These are phyloP conservation scores for Ischnura elegans DNA, from an alignment of 2,888 invertebrate genomes.

Conservation along the genomic window DNA sequence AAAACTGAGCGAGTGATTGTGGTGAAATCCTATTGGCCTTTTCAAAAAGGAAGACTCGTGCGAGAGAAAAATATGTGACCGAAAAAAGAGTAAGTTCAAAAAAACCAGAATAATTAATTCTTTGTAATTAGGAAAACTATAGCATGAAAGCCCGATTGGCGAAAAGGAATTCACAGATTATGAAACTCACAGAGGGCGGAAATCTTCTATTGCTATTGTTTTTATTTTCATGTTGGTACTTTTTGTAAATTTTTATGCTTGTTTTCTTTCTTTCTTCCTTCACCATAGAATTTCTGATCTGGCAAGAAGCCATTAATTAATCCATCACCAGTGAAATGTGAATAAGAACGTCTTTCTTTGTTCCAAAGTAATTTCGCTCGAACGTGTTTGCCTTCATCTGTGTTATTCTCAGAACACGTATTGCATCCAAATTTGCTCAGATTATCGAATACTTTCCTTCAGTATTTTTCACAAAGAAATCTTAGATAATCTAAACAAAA, in stretches of 20 bases:
- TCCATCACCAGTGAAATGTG: background rate
- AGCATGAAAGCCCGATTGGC: background rate
- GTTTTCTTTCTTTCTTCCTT: background rate
- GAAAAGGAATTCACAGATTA: background rate
- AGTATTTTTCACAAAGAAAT: no score
- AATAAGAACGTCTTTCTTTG: background rate
- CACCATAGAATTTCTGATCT: background rate
- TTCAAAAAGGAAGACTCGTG: slow-evolving; percentile 15
- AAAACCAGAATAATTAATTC: background rate
- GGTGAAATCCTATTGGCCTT: slow-evolving; percentile 13
- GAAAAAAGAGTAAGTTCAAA: slow-evolving; percentile 6
- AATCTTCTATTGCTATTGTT: background rate
- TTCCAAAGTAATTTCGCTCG: background rate
- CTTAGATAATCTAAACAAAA: no score
- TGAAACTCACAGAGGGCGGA: background rate
- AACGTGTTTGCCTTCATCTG: no score
- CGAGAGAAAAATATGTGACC: slow-evolving; percentile 4
- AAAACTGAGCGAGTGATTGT: background rate
- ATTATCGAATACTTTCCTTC: no score
- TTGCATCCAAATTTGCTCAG: no score
- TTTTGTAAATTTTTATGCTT: background rate
- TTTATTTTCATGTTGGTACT: background rate
- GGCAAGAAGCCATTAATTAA: background rate
- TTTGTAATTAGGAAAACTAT: slow-evolving; percentile 5
- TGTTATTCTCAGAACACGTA: no score